Evolutionary conservation across 2,113 vertebrate species (phyloP).

Genomic region (Columbina picui): DNA sequence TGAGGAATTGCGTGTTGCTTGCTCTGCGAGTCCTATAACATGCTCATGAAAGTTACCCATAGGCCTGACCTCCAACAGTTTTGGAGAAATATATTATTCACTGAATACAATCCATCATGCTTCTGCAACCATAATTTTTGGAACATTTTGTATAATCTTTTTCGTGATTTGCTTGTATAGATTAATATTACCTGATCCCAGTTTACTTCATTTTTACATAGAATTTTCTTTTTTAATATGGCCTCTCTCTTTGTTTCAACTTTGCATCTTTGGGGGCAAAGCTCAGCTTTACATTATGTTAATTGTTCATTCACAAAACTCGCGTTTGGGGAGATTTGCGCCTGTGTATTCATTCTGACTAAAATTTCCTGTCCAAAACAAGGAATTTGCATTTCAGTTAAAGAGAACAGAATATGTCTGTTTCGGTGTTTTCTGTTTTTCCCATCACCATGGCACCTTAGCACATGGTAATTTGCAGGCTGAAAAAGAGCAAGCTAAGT

Average conservation of each 20-base stretch:
- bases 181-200: not conserved
- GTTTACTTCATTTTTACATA: not conserved
- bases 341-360: not conserved
- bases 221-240: not conserved
- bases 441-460: constrained; percentile 10
- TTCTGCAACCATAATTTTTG: not conserved
- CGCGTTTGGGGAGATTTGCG: not conserved
- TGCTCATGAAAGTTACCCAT: not conserved
- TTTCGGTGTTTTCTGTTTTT: constrained; percentile 10
- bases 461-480: not conserved
- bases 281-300: not conserved
- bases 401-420: constrained; percentile 1
- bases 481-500: constrained; percentile 33
- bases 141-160: not conserved
- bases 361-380: constrained; percentile 13
- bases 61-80: not conserved
- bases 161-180: not conserved
- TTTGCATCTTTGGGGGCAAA: not conserved
- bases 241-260: not conserved
- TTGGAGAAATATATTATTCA: not conserved
- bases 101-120: not conserved
- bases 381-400: constrained; percentile 53
- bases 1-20: not conserved
- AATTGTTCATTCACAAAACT: not conserved
- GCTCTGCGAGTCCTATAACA: not conserved